Evolutionary conservation across 2,797 vertebrate species (phyloP), one percentile per base, ranked within the genome.

Genomic region (Avahi laniger): DNA sequence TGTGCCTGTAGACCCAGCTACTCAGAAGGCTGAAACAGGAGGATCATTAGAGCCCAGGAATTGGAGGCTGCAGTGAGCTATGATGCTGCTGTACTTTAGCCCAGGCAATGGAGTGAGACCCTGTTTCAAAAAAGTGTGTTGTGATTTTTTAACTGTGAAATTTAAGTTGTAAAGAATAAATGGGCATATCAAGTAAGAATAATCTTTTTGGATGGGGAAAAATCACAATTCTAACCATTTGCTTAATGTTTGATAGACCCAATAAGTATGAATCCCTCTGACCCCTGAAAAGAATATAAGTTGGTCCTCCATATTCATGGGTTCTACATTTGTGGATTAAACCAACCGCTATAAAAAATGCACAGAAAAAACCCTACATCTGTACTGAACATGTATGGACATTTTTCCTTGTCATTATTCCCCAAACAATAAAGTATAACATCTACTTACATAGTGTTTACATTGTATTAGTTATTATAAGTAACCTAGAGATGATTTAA

Each of bases 111-210:
- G 33, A n/a, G 3, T 65, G 63, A 65, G 17, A 65, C 17, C 33
- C 33, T 65, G 14, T n/a, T 33, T 18, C 6, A 57, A 92, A 81
- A 94, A 92, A 80, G 8, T 46, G 24, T 76, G 38, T 0, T 87
- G 2, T 84, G 54, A 85, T 92, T 43, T 84, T 95, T 52, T 93
- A 72, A 87, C 84, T 6, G 61, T 38, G 7, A 95, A 93, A 94
- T 26, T 26, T 89, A 50, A 84, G 12, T 78, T 69, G 30, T 65
- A 86, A 86, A 78, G 28, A 94, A 79, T 63, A 85, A 79, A 85
- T 9, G 20, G 24, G 57, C 50, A 14, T 35, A 92, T 87, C 41
- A 89, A 96, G n/a, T 43, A 92, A 88, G 30, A 95, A 89, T 38
- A 14, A 18, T 73, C 11, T 93, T 93, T 80, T 33, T 33, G 4